Base-by-base conservation (phyloP, 2,113 vertebrate genomes). In the Orycteropus afer region DNA sequence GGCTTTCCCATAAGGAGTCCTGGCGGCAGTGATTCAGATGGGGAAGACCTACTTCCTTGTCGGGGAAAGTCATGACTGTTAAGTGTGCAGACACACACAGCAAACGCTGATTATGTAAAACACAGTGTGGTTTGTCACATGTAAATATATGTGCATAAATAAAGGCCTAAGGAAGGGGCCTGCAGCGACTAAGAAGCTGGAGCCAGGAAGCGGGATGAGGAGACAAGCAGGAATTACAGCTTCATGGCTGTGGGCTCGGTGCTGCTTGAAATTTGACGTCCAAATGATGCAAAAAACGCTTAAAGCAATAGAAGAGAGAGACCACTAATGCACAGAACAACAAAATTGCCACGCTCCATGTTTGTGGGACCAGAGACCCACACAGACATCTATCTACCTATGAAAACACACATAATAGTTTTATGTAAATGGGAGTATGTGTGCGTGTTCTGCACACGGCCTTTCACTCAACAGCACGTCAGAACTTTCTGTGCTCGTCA, bases 151-250 rank as follows among this genome's bases (percentile, higher is more conserved):
- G 11, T 5, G 34, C 7, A 27, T 0, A 9, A 57, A 77, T n/a
- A n/a, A n/a, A n/a, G n/a, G 42, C 45, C 55, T 8, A 0, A 32
- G 86, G 25, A 13, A 69, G 53, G 40, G 40, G 8, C 32, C 61
- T 18, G 1, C 1, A 4, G 2, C 1, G 27, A 5, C 6, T 5
- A 2, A 1, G 1, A 32, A 25, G 12, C 32, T 8, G 63, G 73
- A 8, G 9, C 0, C 2, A n/a, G 53, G 37, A 5, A 14, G 23
- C 0, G 1, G 25, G 32, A 49, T 0, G 8, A 40, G 63, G 42
- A 9, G 1, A 22, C 59, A 34, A 15, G 47, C 1, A 2, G 12
- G 47, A 4, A 4, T 0, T 49, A 23, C 14, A 3, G 42, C 25
- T 59, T 76, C 25, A 0, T 25, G 55, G 55, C 84, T 1, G 13